These are phyloP conservation scores for Nesogale talazaci DNA, from an alignment of 2,113 vertebrate species.

Conservation along the genomic window DNA sequence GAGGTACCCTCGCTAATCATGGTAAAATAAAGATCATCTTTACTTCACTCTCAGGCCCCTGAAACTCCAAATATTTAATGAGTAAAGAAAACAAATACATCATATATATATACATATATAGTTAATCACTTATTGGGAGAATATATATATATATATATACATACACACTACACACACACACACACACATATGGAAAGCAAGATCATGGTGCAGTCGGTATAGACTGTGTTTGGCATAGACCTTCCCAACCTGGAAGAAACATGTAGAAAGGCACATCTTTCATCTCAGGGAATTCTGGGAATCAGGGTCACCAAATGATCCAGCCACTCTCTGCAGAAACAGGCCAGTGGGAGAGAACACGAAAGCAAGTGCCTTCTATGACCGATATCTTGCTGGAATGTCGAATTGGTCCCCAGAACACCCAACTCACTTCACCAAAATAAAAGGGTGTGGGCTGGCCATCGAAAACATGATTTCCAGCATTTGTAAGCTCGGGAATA, in stretches of 20 bases:
- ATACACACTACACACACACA: too few species aligned
- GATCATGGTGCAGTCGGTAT: not conserved
- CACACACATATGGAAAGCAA: not conserved
- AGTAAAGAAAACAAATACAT: not conserved
- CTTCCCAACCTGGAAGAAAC: not conserved
- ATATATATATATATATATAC: too few species aligned
- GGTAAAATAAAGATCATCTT: conserved; percentile 13
- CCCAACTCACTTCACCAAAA: not conserved
- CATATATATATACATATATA: not conserved
- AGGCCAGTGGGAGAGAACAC: not conserved
- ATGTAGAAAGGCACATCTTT: not conserved
- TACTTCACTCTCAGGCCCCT: not conserved
- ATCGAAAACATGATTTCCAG: not conserved
- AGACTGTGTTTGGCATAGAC: not conserved
- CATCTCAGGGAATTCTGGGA: not conserved
- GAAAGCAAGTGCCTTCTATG: not conserved
- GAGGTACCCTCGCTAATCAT: not conserved
- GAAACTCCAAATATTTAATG: not conserved
- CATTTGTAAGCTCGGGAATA: not conserved
- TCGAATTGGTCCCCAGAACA: not conserved
- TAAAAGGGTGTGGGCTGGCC: not conserved
- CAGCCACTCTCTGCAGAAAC: not conserved
- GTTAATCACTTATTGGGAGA: too few species aligned
- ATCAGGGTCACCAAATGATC: not conserved
- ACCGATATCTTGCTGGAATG: not conserved